Evolutionary conservation across 2,888 invertebrate genomes (phyloP).

Genomic region (Noctua fimbriata): DNA sequence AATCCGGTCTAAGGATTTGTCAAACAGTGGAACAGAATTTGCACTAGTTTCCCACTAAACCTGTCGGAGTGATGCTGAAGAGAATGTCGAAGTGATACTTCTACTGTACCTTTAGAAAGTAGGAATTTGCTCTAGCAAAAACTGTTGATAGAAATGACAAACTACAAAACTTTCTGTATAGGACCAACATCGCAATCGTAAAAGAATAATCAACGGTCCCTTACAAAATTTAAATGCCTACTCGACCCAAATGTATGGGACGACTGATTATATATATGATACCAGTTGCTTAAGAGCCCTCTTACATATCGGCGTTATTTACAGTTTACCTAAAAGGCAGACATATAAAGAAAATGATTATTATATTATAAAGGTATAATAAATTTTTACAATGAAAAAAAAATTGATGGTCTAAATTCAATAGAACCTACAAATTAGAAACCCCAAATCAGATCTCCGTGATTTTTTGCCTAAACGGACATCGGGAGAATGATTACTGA

Average conservation of each 20-base stretch:
- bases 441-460: neutral
- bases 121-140: neutral
- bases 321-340: no score
- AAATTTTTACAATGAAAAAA: no score
- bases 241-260: neutral
- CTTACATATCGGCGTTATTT: no score
- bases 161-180: neutral
- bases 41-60: constrained; percentile 12
- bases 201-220: neutral
- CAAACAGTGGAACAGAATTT: constrained; percentile 27
- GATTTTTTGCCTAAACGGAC: neutral
- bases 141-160: neutral
- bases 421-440: neutral
- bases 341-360: no score
- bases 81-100: neutral
- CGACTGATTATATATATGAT: neutral
- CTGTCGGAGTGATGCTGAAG: neutral
- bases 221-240: neutral
- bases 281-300: no score
- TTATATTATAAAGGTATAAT: neutral
- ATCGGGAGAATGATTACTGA: neutral
- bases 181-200: neutral
- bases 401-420: no score
- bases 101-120: neutral
- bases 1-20: constrained; percentile 23